Percentiles rank a stretch among this genome's conserved stretches.
These are phyloP conservation scores for Acrobasis consociella DNA, from an alignment of 2,888 invertebrate genomes.

Conservation along the genomic window DNA sequence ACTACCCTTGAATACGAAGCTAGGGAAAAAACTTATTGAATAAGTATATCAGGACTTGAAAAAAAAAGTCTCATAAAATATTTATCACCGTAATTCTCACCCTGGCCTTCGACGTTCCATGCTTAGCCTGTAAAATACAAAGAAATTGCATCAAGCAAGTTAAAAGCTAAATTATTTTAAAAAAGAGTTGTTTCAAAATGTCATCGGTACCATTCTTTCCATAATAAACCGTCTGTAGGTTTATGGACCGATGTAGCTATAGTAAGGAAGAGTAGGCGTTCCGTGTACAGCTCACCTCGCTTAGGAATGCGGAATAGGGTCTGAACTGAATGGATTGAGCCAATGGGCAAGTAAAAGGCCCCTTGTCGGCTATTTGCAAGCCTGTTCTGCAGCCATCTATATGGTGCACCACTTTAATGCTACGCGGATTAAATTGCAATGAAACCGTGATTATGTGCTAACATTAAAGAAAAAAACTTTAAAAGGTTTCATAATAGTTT, in stretches of 20 bases:
- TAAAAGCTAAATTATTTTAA: too few species aligned
- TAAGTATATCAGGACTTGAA: too few species aligned
- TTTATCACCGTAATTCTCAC: too few species aligned
- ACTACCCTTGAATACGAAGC: too few species aligned
- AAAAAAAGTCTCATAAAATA: too few species aligned
- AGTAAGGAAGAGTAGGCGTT: conserved; percentile 38
- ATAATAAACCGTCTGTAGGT: background rate
- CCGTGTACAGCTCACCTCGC: conserved; percentile 30
- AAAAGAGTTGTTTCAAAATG: too few species aligned
- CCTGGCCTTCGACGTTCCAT: too few species aligned
- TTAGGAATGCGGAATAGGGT: conserved; percentile 61
- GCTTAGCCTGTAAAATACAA: too few species aligned
- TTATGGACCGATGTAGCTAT: background rate
- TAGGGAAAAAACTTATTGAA: too few species aligned
- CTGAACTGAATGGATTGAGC: conserved; percentile 40
- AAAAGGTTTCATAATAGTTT: conserved; percentile 6
- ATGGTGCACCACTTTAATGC: conserved; percentile 16
- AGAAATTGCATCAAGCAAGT: too few species aligned
- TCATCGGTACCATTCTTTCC: too few species aligned
- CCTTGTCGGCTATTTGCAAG: conserved; percentile 34
- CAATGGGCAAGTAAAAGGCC: conserved; percentile 56
- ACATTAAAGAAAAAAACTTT: conserved; percentile 30
- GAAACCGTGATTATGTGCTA: background rate
- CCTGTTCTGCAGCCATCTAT: conserved; percentile 32
- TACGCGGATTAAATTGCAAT: conserved; percentile 11